Conservation (phyloP, 2,797 vertebrate species). For the Anabacerthia variegaticeps region DNA sequence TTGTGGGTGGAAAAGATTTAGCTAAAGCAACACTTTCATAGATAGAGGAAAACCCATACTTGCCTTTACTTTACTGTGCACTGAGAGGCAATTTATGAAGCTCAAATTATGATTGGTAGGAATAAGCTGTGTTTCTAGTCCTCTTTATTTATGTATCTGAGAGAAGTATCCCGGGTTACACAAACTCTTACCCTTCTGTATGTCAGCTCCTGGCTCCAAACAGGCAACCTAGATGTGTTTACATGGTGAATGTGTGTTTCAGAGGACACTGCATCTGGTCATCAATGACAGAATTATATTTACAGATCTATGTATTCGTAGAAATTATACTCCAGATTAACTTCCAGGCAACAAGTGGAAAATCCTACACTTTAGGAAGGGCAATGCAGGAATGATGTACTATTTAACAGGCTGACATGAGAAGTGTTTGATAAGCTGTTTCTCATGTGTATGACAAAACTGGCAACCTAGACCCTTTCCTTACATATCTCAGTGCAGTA, state of each 20-base stretch:
- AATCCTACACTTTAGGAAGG: constrained; percentile 26
- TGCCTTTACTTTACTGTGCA: background rate
- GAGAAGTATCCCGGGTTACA: background rate
- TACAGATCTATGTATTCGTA: background rate
- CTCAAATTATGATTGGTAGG: background rate
- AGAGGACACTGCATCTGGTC: background rate
- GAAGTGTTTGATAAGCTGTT: background rate
- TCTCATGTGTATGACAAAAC: background rate
- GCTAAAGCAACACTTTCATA: background rate
- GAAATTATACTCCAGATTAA: background rate
- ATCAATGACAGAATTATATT: background rate
- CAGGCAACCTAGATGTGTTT: background rate
- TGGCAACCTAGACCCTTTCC: background rate
- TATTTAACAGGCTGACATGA: background rate
- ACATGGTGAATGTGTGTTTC: background rate
- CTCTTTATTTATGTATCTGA: background rate
- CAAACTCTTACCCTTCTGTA: background rate
- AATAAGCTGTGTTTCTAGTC: background rate
- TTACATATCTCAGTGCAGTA: background rate
- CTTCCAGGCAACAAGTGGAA: background rate
- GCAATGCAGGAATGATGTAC: background rate
- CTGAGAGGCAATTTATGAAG: background rate
- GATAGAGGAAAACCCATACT: background rate
- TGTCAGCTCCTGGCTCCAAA: background rate
- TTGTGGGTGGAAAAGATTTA: background rate